Base-by-base conservation (phyloP, 2,797 vertebrate species). In the Chiroxiphia lanceolata region DNA sequence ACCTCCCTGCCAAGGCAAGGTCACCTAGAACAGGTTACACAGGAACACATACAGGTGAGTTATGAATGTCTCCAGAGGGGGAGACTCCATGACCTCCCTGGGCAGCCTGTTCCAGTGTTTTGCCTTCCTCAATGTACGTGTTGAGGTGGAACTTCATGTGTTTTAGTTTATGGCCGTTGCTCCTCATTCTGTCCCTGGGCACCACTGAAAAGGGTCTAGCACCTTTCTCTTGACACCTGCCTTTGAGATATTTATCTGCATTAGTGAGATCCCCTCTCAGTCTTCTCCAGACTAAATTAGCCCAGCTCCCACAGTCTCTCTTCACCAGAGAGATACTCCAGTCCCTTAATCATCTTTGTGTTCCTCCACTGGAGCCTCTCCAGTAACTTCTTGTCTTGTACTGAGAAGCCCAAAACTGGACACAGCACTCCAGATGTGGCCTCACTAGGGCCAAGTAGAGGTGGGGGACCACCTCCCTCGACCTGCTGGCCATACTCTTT, bases 401-500 rank as follows among this genome's bases (percentile, higher is more conserved):
- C 13, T 59, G 17, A 59, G 21, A 25, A 53, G 21, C 25, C 15
- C 29, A 65, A 45, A 45, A 47, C 7, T 33, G n/a, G 13, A 19
- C 38, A 34, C 21, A 53, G 67, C 0, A 0, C 26, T 53, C 29
- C 45, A 59, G 40, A 23, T 36, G 21, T 3, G 6, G 8, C 38
- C 57, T 34, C 45, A 31, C 12, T 10, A 27, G 67, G 29, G 27
- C 8, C 0, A 1, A 21, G 6, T 1, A 29, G 44, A 50, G 8
- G 21, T 9, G 25, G 12, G 51, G 59, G n/a, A 78, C 13, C n/a
- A 6, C 25, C 3, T 59, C 44, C 29, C 19, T n/a, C 0, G 0
- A 64, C 20, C 38, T 38, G 29, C 17, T 57, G 25, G 5, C 15
- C 48, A 34, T 13, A 13, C 29, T 59, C 22, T 40, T 59, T 12